Evolutionary conservation across 2,113 vertebrate species (phyloP).

Genomic region (Piprites chloris): DNA sequence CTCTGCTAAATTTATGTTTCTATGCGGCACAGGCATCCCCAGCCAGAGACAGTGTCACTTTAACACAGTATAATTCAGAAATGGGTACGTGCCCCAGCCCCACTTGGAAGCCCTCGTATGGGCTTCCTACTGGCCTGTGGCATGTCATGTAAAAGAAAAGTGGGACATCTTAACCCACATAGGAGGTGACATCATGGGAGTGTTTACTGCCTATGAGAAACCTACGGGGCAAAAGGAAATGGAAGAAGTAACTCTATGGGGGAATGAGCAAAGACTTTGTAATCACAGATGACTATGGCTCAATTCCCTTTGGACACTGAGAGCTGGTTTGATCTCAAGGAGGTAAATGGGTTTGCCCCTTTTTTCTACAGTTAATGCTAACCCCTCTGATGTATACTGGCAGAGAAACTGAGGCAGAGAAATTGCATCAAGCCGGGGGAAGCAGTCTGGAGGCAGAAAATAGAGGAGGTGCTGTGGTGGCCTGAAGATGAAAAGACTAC

Average conservation of each 20-base stretch:
- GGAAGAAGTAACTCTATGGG: neutral
- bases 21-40: too few species aligned
- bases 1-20: neutral
- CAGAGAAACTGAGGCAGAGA: neutral
- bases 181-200: neutral
- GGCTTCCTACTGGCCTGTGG: neutral
- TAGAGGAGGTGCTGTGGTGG: neutral
- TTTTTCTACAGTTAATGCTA: neutral
- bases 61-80: neutral
- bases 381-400: neutral
- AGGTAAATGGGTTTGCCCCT: neutral
- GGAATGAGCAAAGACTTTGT: neutral
- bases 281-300: neutral
- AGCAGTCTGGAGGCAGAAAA: neutral
- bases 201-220: neutral
- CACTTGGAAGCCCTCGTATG: accelerated
- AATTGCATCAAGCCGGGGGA: neutral
- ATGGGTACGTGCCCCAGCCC: neutral
- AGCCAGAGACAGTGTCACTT: neutral
- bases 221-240: neutral
- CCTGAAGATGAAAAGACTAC: neutral
- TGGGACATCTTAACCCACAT: neutral
- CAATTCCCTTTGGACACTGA: neutral
- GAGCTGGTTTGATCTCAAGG: neutral
- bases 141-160: neutral